These are phyloP conservation scores for Varanus salvator DNA, from an alignment of 2,113 vertebrate genomes.

Conservation along the genomic window DNA sequence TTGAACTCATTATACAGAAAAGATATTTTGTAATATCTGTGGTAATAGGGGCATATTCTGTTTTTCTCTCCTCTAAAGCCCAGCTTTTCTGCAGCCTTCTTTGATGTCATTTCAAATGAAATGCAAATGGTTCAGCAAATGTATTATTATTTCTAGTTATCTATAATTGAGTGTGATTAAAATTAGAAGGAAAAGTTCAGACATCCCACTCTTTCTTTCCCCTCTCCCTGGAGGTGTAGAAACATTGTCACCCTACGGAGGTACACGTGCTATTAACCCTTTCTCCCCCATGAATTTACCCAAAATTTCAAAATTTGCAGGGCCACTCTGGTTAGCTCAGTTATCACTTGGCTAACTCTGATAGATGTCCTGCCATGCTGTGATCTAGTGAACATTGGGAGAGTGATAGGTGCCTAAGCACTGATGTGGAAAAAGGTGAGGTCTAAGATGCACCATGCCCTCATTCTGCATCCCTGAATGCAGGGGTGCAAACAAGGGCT, in stretches of 20 bases:
- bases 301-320: too few species aligned
- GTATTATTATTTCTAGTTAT: neutral
- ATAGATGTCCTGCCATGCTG: too few species aligned
- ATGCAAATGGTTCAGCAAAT: neutral
- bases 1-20: neutral
- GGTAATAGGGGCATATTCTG: neutral
- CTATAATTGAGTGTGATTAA: neutral
- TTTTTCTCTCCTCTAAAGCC: neutral
- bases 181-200: neutral
- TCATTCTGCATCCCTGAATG: neutral
- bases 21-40: neutral
- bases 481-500: neutral
- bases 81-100: neutral
- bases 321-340: too few species aligned
- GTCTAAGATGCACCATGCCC: neutral
- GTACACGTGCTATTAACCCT: neutral
- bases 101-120: slow-evolving; percentile 5
- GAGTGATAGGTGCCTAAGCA: too few species aligned
- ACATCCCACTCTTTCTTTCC: too few species aligned
- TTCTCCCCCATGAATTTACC: neutral
- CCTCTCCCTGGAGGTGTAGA: neutral
- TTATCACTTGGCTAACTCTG: too few species aligned
- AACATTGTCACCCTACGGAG: neutral
- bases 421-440: too few species aligned
- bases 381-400: too few species aligned